Evolutionary conservation across 2,797 vertebrate genomes (phyloP).

Genomic region (Paramormyrops hopkinsi): DNA sequence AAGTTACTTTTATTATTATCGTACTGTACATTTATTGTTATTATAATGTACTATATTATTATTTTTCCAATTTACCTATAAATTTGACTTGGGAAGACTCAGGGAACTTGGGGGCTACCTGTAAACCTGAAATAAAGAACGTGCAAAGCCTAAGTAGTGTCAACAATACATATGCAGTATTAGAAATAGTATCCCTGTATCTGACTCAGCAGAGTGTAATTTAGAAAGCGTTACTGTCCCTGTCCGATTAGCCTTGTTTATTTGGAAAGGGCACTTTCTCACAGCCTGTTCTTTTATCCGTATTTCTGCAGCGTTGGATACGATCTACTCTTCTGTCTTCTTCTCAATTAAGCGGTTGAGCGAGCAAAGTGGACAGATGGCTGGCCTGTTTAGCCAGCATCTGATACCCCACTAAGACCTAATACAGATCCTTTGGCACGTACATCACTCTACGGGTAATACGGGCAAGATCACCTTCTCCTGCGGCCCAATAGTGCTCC

Average conservation of each 20-base stretch:
- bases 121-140: background rate
- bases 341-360: background rate
- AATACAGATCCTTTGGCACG: conserved; percentile 24
- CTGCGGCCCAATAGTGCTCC: background rate
- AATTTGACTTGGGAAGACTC: background rate
- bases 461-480: background rate
- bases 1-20: background rate
- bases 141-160: background rate
- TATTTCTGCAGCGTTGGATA: background rate
- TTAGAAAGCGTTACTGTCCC: background rate
- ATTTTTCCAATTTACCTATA: background rate
- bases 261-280: background rate
- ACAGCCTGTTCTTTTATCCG: background rate
- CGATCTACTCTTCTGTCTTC: background rate
- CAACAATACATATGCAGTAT: background rate
- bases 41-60: background rate
- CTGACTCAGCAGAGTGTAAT: conserved; percentile 3
- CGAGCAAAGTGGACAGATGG: conserved; percentile 24
- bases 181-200: background rate
- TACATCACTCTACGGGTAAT: background rate
- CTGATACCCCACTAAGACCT: conserved; percentile 18
- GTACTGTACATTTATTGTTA: background rate
- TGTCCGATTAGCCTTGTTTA: background rate
- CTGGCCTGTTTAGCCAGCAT: conserved; percentile 25
- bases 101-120: background rate